Evolutionary conservation across 2,113 vertebrate genomes (phyloP).

Genomic region (Atractosteus spatula): DNA sequence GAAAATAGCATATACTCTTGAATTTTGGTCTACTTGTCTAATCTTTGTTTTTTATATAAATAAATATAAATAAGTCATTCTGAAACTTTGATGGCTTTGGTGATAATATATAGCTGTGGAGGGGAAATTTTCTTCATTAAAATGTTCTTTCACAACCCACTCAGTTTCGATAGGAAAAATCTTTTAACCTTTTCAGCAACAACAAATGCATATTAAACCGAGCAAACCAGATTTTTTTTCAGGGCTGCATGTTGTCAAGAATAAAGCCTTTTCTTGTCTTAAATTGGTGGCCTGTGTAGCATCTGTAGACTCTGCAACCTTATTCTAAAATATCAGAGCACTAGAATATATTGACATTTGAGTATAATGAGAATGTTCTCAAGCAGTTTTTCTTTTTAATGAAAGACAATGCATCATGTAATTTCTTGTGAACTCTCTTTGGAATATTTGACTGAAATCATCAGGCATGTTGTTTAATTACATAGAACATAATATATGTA

Average conservation of each 20-base stretch:
- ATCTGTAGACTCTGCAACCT: too few species aligned
- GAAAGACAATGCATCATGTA: too few species aligned
- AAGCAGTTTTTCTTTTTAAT: too few species aligned
- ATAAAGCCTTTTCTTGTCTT: too few species aligned
- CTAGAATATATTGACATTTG: too few species aligned
- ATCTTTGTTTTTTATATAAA: slow-evolving; percentile 95
- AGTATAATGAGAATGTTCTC: too few species aligned
- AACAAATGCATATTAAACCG: slow-evolving; percentile 59
- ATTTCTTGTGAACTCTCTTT: too few species aligned
- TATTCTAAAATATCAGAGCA: too few species aligned
- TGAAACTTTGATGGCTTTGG: slow-evolving; percentile 97
- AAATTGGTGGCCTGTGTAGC: too few species aligned
- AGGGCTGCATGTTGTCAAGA: slow-evolving; percentile 2
- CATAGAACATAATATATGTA: not conserved
- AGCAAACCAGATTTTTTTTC: slow-evolving; percentile 38
- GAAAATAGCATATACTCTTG: slow-evolving; percentile 57
- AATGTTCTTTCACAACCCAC: slow-evolving; percentile 95
- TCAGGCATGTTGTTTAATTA: too few species aligned
- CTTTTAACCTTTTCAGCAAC: slow-evolving; percentile 89
- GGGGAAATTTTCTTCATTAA: slow-evolving; percentile 96
- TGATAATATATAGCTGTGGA: slow-evolving; percentile 90
- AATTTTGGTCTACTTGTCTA: slow-evolving; percentile 74
- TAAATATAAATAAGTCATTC: slow-evolving; percentile 96
- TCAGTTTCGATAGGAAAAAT: slow-evolving; percentile 94
- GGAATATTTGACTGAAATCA: too few species aligned